These are phyloP conservation scores for Schizopygopsis malacanthus DNA, from an alignment of 2,797 vertebrate species.

Conservation along the genomic window DNA sequence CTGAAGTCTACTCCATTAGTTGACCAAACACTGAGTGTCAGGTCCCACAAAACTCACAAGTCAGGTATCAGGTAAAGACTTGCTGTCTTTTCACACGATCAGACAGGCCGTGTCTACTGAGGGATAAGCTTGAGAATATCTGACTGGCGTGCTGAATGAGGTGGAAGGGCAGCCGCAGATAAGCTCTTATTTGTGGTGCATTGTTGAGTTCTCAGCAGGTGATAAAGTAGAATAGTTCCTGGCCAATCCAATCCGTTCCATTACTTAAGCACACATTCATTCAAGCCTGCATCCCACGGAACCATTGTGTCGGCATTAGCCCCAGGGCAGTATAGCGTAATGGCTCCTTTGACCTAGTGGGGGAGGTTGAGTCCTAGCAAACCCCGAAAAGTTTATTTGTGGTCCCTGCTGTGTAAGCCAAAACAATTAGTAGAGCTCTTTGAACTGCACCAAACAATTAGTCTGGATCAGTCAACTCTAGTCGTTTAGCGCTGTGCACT, in stretches of 20 bases:
- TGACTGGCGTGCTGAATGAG: slow-evolving; percentile 59
- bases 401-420: slow-evolving; percentile 31
- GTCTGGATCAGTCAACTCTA: slow-evolving; percentile 8
- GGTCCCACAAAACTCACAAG: slow-evolving; percentile 46
- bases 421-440: slow-evolving; percentile 39
- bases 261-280: slow-evolving; percentile 70
- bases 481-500: slow-evolving; percentile 13
- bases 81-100: slow-evolving; percentile 59
- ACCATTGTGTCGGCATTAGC: slow-evolving; percentile 70
- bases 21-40: slow-evolving; percentile 44
- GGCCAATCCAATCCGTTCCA: slow-evolving; percentile 55
- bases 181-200: slow-evolving; percentile 68
- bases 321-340: slow-evolving; percentile 6
- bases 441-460: slow-evolving; percentile 38
- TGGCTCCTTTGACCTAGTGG: slow-evolving; percentile 31
- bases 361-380: slow-evolving; percentile 11
- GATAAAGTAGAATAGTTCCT: slow-evolving; percentile 61
- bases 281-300: slow-evolving; percentile 61
- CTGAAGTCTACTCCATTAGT: slow-evolving; percentile 47
- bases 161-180: slow-evolving; percentile 54
- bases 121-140: slow-evolving; percentile 61
- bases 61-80: slow-evolving; percentile 66
- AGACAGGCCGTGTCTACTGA: slow-evolving; percentile 44
- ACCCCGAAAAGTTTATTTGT: slow-evolving; percentile 37
- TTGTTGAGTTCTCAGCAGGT: slow-evolving; percentile 66